Base-by-base conservation (phyloP, 2,113 vertebrate genomes). In the Indicator maculatus region DNA sequence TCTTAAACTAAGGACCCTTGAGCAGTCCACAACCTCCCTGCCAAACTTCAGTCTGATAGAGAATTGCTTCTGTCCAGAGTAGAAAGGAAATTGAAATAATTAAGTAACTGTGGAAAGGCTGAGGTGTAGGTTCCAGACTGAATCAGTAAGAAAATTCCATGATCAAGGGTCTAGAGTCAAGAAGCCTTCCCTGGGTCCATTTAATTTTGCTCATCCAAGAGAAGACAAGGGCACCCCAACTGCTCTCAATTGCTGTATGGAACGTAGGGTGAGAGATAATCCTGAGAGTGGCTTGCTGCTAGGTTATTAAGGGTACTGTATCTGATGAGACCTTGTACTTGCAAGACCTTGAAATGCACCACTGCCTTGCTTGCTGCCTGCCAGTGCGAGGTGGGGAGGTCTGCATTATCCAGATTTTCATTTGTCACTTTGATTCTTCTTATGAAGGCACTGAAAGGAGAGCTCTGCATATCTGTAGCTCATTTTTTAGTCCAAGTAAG, bases 311-410 rank as follows among this genome's bases (percentile, higher is more conserved):
- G 61, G 79, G 88, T 94, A 88, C 95, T 95, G 90, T 86, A 78
- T 97, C 88, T 96, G 95, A 95, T 93, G 91, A 95, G 91, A 83
- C 93, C 94, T 96, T 95, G 91, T 83, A 91, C 94, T 96, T 90
- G 90, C 83, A 88, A 88, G 96, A 92, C 96, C 96, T 96, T 96
- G 92, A 95, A 96, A 96, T 86, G 89, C 90, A 86, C 72, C 38
- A 33, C 39, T 83, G 79, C 76, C 70, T 95, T 86, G 47, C 7
- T 26, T 83, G 64, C 90, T 94, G 96, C n/a, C 61, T 96, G 90
- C 90, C 90, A 93, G 1, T 41, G 52, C 1, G 15, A 82, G 56
- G 28, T 95, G 73, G 61, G 77, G 80, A 94, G 56, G 66, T 86
- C 76, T 93, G 80, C 53, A 30, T 61, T 59, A 78, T 83, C 69